These are phyloP conservation scores for Pangasianodon gigas DNA, from an alignment of 2,113 vertebrate species.

Conservation along the genomic window DNA sequence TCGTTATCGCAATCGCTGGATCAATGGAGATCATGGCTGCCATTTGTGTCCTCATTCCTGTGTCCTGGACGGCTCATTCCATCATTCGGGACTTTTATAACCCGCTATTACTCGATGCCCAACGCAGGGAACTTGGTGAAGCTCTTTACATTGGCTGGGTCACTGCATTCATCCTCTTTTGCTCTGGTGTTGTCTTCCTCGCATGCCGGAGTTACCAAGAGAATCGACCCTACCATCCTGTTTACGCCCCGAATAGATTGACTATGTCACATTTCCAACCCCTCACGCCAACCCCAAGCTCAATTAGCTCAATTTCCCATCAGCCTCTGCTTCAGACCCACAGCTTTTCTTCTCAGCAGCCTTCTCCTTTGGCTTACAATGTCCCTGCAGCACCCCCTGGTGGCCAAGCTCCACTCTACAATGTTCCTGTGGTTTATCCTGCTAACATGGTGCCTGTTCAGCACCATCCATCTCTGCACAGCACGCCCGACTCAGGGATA, in stretches of 20 bases:
- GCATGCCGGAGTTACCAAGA: conserved; percentile 59
- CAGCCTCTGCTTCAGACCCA: conserved; percentile 46
- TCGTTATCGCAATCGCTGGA: conserved; percentile 48
- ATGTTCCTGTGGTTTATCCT: conserved; percentile 52
- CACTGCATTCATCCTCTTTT: conserved; percentile 68
- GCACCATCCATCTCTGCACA: conserved; percentile 28
- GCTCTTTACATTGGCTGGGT: conserved; percentile 80
- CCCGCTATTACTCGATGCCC: conserved; percentile 71
- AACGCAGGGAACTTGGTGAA: conserved; percentile 76
- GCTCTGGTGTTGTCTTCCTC: conserved; percentile 68
- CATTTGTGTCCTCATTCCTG: conserved; percentile 58
- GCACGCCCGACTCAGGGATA: conserved; percentile 43
- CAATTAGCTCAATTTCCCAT: conserved; percentile 14
- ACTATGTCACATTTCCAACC: conserved; percentile 57
- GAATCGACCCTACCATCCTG: conserved; percentile 53
- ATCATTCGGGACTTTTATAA: conserved; percentile 74
- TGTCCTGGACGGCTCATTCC: conserved; percentile 60
- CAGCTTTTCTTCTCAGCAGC: conserved; percentile 32
- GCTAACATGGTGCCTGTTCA: conserved; percentile 19
- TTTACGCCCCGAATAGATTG: conserved; percentile 13
- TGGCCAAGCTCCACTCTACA: conserved; percentile 41
- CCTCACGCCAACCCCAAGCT: conserved; percentile 53
- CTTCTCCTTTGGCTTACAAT: conserved; percentile 32
- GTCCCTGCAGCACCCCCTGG: conserved; percentile 39
- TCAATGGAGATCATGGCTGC: conserved; percentile 55